phyloP scores from a whole-genome alignment of 2,797 vertebrate species.

The Muscicapa comitata region DNA sequence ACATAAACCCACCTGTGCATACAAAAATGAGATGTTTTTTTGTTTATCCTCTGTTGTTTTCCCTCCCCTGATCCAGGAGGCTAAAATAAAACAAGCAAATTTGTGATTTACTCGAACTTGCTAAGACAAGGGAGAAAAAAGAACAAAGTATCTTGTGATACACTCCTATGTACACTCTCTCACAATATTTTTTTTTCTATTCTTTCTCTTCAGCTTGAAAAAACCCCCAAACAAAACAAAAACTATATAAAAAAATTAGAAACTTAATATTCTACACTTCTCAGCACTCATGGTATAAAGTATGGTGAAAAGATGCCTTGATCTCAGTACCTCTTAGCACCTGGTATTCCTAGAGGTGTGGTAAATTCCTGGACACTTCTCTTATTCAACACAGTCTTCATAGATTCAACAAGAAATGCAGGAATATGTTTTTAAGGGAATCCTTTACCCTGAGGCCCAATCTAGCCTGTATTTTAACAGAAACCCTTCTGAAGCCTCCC shows the following conservation, averaged over 20 bases:
- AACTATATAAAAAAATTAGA: neutral
- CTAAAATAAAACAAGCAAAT: neutral
- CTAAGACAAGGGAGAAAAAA: neutral
- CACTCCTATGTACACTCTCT: neutral
- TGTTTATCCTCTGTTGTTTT: neutral
- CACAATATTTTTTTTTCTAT: neutral
- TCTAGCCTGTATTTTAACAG: neutral
- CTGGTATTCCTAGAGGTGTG: neutral
- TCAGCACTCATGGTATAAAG: neutral
- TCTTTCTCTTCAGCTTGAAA: neutral
- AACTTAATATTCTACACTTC: neutral
- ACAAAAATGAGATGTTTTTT: neutral
- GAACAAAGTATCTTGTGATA: neutral
- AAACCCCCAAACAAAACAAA: neutral
- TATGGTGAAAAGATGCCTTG: neutral
- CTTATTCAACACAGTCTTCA: neutral
- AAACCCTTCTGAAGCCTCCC: neutral
- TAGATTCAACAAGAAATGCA: neutral
- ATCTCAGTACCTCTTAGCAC: neutral
- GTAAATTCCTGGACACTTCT: neutral
- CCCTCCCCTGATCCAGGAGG: neutral
- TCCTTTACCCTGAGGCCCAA: neutral
- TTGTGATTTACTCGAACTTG: neutral
- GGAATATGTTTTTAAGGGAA: neutral
- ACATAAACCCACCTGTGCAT: neutral